Base-by-base conservation (phyloP, 1,140 invertebrate genomes). In the Drosophila santomea region DNA sequence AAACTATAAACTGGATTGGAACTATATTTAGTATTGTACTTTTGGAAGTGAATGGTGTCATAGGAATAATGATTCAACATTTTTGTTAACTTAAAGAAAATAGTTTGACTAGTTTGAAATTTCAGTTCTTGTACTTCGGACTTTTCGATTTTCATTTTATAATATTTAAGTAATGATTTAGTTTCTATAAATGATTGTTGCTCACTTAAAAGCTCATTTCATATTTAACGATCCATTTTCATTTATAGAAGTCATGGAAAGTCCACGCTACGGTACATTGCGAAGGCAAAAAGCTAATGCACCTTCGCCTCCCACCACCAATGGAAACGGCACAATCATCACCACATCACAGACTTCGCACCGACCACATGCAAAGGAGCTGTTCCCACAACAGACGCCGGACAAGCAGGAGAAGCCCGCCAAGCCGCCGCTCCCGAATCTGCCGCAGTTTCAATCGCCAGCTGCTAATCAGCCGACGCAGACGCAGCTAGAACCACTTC, bases 261-360 rank as follows among this genome's bases (percentile, higher is more conserved):
- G 86, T 83, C 90, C 90, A 4, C 90, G 90, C 41, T 91, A 91
- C 56, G 90, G 90, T 35, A 91, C 90, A 2, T 57, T 91, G 44
- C 72, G 90, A 1, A 78, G 86, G 4, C 90, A 91, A 48, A 91
- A 91, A 20, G 69, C 90, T 2, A 82, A 75, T 73, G 90, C 90
- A 7, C 90, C 90, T 0, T 90, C 90, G 44, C 90, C 90, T 17
- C 90, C 90, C 1, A 90, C 61, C 45, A 91, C 74, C 20, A 91
- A 91, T 74, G 90, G 89, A 44, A 76, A 72, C 43, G 82, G 80
- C 38, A 56, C 61, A 10, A 51, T 60, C 23, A 48, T 54, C 39
- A 69, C 67, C 36, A 85, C 79, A 66, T 82, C 74, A 43, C 71
- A 78, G 23, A 45, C 68, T 4, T 58, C 68, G 11, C 71, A 86